Evolutionary conservation across 2,113 vertebrate species (phyloP).

Genomic region (Vidua chalybeata): DNA sequence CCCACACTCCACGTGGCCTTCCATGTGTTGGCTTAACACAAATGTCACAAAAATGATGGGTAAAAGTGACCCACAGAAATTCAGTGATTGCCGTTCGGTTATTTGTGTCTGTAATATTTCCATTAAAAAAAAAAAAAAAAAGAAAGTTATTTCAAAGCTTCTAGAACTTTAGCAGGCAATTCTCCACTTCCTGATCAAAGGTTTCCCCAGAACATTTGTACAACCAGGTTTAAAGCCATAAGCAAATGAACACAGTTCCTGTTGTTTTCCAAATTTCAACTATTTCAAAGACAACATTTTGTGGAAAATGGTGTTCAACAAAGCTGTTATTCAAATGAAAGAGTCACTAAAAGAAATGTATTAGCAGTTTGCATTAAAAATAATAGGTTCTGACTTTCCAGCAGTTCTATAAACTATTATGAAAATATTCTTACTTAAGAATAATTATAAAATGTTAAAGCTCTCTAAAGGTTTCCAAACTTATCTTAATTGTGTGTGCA

Average conservation of each 20-base stretch:
- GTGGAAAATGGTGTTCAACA: background rate
- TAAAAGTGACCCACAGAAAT: background rate
- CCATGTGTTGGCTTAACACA: accelerated
- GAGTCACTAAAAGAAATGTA: background rate
- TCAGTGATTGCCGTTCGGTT: background rate
- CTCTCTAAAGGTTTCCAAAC: background rate
- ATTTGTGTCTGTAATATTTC: background rate
- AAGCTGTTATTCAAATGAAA: background rate
- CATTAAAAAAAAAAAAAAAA: background rate
- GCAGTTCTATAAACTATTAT: background rate
- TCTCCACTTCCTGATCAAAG: background rate
- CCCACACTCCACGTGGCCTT: background rate
- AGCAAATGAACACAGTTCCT: background rate
- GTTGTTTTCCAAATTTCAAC: background rate
- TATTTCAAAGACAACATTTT: background rate
- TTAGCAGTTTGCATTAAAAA: background rate
- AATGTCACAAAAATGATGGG: accelerated
- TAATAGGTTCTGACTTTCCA: background rate
- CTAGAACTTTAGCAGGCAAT: background rate
- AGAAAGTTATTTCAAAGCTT: background rate
- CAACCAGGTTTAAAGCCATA: background rate
- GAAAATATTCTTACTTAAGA: background rate
- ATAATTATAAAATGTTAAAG: background rate
- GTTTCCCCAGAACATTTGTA: background rate
- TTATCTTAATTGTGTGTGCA: constrained; percentile 32